Base-by-base conservation (phyloP, 1,140 invertebrate genomes). In the Streblospio benedicti region DNA sequence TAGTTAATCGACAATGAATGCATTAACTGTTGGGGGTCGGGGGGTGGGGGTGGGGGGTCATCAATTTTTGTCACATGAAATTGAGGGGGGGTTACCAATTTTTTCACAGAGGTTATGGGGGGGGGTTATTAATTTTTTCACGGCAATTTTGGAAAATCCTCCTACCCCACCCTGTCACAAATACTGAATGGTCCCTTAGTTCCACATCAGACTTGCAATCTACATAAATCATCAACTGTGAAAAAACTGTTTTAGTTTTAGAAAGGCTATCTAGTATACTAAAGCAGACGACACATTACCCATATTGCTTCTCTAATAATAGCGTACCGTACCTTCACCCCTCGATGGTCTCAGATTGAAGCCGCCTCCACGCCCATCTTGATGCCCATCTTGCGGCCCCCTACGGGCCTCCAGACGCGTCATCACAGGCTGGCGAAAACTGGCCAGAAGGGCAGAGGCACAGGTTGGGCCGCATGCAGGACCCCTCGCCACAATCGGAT, bases 381-480 rank as follows among this genome's bases (percentile, higher is more conserved):
- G 31, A 62, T 55, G 2, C 38, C 27, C 9, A 49, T 49, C 14
- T 49, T 49, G 14, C 9, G 23, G 51, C 16, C n/a, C n/a, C 30
- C 27, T 49, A 57, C 4, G 25, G 33, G 44, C 4, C 38, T 59
- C 64, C 64, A 41, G 50, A 25, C 25, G 55, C 32, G 30, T 27
- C 56, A 67, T 65, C 67, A 52, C 74, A 71, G 1, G 68, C 53
- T 0, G 72, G 64, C 0, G 72, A 66, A 3, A 77, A 65, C 44
- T 70, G 57, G 28, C 75, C 68, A 35, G 83, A 83, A 4, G 85
- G 82, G 70, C 90, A 91, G 18, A 86, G 76, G 74, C 90, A 93
- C 59, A 89, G 78, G 74, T 91, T 91, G 1, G 90, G 90, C 65
- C 85, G 85, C 35, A 91, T 83, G 69, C 90, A 93, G 51, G 83